Conservation (phyloP, 2,797 vertebrate genomes). For the Bovichtus diacanthus region DNA sequence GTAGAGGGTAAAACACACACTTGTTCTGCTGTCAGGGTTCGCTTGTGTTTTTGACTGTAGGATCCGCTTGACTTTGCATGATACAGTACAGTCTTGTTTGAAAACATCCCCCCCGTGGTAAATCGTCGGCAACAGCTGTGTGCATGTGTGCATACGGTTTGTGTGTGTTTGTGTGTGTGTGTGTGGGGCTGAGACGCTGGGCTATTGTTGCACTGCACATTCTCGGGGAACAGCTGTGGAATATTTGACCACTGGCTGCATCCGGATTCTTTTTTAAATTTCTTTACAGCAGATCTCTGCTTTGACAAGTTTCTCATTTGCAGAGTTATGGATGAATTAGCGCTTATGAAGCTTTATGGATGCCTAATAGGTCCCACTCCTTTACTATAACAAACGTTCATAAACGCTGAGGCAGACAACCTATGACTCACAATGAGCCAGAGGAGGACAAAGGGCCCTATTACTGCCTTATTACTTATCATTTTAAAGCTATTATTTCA, state of each 20-base stretch:
- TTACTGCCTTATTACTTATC: neutral
- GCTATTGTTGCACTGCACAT: conserved; percentile 45
- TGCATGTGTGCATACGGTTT: neutral
- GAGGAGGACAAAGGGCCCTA: neutral
- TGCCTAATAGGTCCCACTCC: neutral
- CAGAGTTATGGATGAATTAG: neutral
- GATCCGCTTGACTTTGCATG: conserved; percentile 32
- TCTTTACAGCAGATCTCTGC: conserved; percentile 17
- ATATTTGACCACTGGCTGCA: conserved; percentile 33
- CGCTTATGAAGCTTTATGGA: neutral
- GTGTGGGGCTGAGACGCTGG: conserved; percentile 10
- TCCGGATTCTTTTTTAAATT: conserved; percentile 12
- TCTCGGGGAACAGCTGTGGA: conserved; percentile 64
- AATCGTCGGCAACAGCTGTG: conserved; percentile 35
- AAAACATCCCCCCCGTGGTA: conserved; percentile 12
- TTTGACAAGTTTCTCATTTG: conserved; percentile 2
- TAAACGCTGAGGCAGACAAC: neutral
- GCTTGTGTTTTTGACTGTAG: conserved; percentile 44
- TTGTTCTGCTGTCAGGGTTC: conserved; percentile 24
- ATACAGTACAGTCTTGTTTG: conserved; percentile 3
- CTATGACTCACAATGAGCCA: neutral
- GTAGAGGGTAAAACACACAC: conserved; percentile 44
- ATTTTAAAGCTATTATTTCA: conserved; percentile 2
- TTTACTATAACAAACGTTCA: neutral
- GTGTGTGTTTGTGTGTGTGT: conserved; percentile 18